Evolutionary conservation across 2,888 invertebrate genomes (phyloP).

Genomic region (Camptogramma bilineatum): DNA sequence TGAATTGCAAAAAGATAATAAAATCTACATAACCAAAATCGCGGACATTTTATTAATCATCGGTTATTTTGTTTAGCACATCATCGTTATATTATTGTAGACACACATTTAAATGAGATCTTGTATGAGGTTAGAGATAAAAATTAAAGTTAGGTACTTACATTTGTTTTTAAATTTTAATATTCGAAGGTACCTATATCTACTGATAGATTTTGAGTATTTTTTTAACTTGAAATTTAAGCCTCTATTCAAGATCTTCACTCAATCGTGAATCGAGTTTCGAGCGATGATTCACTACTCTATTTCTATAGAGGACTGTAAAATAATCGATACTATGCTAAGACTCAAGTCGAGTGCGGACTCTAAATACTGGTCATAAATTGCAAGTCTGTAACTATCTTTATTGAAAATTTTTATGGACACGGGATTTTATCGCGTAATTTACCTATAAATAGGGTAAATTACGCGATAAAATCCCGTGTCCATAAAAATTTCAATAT

Average conservation of each 20-base stretch:
- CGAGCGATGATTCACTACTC: neutral
- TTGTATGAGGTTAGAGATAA: neutral
- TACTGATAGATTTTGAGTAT: neutral
- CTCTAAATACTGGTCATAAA: neutral
- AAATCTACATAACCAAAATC: slow-evolving; percentile 1
- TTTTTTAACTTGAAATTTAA: neutral
- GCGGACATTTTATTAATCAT: neutral
- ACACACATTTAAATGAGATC: slow-evolving; percentile 33
- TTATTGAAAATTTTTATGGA: too few species aligned
- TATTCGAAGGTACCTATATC: neutral
- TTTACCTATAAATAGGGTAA: too few species aligned
- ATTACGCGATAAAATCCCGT: too few species aligned
- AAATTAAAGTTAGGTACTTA: too few species aligned
- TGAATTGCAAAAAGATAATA: too few species aligned
- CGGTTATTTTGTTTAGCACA: slow-evolving; percentile 3
- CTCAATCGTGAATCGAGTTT: neutral
- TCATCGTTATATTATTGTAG: slow-evolving; percentile 51
- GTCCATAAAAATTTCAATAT: too few species aligned
- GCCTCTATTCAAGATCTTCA: neutral
- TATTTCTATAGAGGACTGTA: neutral
- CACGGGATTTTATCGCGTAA: too few species aligned
- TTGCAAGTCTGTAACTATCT: neutral
- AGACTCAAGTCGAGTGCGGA: neutral
- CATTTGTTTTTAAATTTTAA: neutral
- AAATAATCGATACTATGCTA: neutral